These are phyloP conservation scores for Spea bombifrons DNA, from an alignment of 2,113 vertebrate species.

Conservation along the genomic window DNA sequence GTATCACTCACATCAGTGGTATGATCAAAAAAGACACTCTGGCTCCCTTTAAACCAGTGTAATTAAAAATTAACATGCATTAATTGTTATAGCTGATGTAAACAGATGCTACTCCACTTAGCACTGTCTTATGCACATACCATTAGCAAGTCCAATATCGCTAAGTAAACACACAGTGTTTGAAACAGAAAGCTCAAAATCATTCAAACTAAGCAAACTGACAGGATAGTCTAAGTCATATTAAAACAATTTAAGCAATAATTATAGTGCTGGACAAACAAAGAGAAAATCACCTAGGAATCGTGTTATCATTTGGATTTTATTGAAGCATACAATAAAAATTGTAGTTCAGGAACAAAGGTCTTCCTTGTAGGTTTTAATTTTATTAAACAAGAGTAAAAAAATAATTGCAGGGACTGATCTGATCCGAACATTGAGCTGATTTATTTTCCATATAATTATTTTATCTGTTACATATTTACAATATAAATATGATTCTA, in stretches of 20 bases:
- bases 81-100: constrained; percentile 95
- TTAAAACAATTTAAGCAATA: constrained; percentile 64
- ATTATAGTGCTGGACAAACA: constrained; percentile 59
- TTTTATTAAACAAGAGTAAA: constrained; percentile 39
- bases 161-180: constrained; percentile 77
- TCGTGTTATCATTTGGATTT: constrained; percentile 65
- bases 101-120: constrained; percentile 95
- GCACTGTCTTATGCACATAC: constrained; percentile 89
- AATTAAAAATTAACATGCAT: constrained; percentile 98
- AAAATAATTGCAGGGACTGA: constrained; percentile 7
- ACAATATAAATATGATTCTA: constrained; percentile 38
- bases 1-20: constrained; percentile 70
- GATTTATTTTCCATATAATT: constrained; percentile 39
- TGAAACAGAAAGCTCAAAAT: constrained; percentile 70
- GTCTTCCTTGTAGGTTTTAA: constrained; percentile 32
- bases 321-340: constrained; percentile 54
- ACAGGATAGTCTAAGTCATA: constrained; percentile 59
- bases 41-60: constrained; percentile 90
- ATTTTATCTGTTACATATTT: constrained; percentile 45
- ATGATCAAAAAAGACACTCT: constrained; percentile 78
- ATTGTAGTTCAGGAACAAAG: constrained; percentile 46
- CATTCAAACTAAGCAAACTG: constrained; percentile 72
- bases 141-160: constrained; percentile 78
- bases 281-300: constrained; percentile 63
- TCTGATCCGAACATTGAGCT: background rate